Conservation (phyloP, 2,888 invertebrate species). For the Cylindroiulus punctatus region DNA sequence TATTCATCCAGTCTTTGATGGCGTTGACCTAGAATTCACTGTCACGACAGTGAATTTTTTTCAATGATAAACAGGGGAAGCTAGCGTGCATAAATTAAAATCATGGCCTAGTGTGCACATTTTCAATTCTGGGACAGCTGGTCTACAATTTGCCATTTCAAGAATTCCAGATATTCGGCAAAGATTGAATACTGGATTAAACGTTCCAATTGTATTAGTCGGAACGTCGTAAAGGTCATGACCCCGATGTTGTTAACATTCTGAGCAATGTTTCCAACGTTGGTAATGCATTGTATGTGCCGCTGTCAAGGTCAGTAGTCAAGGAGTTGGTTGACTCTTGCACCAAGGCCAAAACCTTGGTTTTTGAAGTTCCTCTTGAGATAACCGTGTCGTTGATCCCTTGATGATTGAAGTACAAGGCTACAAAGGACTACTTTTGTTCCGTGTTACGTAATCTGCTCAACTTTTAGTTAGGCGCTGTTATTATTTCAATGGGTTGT, state of each 20-base stretch:
- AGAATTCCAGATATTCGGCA: neutral
- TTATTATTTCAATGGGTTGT: neutral
- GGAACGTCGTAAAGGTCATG: neutral
- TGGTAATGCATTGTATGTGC: neutral
- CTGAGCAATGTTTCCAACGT: neutral
- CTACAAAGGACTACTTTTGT: neutral
- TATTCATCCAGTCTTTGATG: neutral
- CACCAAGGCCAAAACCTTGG: slow-evolving; percentile 25
- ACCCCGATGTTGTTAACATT: neutral
- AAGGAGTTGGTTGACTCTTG: neutral
- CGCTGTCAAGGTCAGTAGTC: neutral
- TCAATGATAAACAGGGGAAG: neutral
- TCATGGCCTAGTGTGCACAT: neutral
- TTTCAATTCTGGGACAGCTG: neutral
- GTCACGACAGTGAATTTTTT: slow-evolving; percentile 8
- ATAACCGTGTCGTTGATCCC: neutral
- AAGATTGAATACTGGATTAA: neutral
- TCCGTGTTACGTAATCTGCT: neutral
- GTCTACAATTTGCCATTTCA: neutral
- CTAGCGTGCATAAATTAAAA: neutral
- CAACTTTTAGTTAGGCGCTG: neutral
- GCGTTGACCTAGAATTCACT: slow-evolving; percentile 11
- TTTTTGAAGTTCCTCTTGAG: neutral
- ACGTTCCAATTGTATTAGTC: too few species aligned
- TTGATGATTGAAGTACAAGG: neutral